A percentile compares a stretch with the other conserved stretches of the same genome.
Conservation (phyloP, 2,797 vertebrate genomes). For the Heteromormyrus szaboi region DNA sequence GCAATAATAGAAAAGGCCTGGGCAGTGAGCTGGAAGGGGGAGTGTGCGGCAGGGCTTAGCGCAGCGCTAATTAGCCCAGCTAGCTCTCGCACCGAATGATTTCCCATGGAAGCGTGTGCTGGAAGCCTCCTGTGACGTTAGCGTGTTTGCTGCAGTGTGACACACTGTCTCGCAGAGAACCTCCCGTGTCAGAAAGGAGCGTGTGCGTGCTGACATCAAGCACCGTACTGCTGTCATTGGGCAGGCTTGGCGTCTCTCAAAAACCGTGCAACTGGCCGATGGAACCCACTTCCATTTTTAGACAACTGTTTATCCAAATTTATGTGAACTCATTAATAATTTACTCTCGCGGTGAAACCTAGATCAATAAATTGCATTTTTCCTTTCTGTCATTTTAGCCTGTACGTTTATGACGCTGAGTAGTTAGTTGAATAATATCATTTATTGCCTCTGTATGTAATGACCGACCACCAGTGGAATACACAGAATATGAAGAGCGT, state of each 20-base stretch:
- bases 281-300: not conserved
- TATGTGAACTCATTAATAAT: conserved; percentile 9
- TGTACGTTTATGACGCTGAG: not conserved
- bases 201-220: not conserved
- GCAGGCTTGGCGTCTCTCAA: not conserved
- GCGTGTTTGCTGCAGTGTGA: not conserved
- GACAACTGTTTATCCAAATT: not conserved
- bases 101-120: conserved; percentile 2
- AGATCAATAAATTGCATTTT: not conserved
- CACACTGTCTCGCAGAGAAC: not conserved
- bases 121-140: not conserved
- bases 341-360: not conserved
- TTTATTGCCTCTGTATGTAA: not conserved
- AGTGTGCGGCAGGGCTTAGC: conserved; percentile 37
- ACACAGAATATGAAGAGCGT: not conserved
- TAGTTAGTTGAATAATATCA: not conserved
- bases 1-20: conserved; percentile 32
- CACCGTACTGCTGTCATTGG: not conserved
- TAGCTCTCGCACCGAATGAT: conserved; percentile 31
- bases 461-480: not conserved
- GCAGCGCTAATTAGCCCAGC: conserved; percentile 41
- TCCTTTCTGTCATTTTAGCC: not conserved
- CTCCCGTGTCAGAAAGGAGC: not conserved
- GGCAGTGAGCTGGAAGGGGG: conserved; percentile 3
- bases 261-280: not conserved